These are phyloP conservation scores for Cardiocondyla obscurior DNA, from an alignment of 1,140 invertebrate species.

Conservation along the genomic window DNA sequence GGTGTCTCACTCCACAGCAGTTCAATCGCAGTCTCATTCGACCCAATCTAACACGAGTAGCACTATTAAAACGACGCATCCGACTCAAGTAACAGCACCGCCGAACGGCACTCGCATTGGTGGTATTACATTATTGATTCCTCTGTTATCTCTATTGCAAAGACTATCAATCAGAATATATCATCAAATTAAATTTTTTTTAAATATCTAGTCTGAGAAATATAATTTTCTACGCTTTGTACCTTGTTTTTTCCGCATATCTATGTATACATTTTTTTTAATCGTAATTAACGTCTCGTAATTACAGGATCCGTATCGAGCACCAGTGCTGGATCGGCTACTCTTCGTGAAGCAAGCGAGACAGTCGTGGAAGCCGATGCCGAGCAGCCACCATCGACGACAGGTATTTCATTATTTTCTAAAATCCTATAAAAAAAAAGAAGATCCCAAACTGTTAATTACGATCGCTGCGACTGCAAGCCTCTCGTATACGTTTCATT, in stretches of 20 bases:
- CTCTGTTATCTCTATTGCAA: background rate
- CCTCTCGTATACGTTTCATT: conserved; percentile 68
- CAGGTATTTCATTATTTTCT: conserved; percentile 76
- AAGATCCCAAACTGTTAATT: conserved; percentile 36
- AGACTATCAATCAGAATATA: background rate
- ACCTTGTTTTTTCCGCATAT: background rate
- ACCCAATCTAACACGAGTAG: conserved; percentile 77
- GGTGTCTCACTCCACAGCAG: conserved; percentile 73
- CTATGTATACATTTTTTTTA: background rate
- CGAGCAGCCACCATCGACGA: conserved; percentile 64
- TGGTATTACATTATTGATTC: conserved; percentile 55
- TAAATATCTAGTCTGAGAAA: background rate
- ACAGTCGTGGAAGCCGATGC: conserved; percentile 68
- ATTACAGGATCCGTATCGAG: conserved; percentile 79
- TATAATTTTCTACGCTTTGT: background rate
- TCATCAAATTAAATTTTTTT: background rate
- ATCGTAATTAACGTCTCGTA: background rate
- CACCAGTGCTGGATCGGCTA: conserved; percentile 78
- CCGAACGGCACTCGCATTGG: conserved; percentile 58
- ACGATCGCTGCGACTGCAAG: conserved; percentile 66
- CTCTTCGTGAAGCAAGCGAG: conserved; percentile 76
- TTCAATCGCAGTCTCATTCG: conserved; percentile 71
- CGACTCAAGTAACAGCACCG: conserved; percentile 73
- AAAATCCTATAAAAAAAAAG: conserved; percentile 9
- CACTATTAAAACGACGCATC: conserved; percentile 72